These are phyloP conservation scores for Euleptes europaea DNA, from an alignment of 2,113 vertebrate species.

Conservation along the genomic window DNA sequence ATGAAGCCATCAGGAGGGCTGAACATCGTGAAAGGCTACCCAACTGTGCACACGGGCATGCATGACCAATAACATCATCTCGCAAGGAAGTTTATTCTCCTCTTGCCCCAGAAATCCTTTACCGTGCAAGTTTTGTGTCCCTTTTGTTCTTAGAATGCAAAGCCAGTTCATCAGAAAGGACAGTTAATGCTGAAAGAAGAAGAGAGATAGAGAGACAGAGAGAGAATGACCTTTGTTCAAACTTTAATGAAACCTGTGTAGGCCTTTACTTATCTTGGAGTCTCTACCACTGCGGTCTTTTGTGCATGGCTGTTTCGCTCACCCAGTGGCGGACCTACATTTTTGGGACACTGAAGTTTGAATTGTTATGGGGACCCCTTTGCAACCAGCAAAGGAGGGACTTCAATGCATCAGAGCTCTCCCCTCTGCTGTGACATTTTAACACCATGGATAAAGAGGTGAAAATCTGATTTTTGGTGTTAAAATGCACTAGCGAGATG, in stretches of 20 bases:
- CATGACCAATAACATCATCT: neutral
- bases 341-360: no score
- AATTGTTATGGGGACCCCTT: no score
- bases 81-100: neutral
- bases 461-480: no score
- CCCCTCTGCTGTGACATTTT: conserved; percentile 69
- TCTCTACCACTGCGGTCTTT: neutral
- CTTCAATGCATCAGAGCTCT: no score
- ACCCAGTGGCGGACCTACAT: no score
- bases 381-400: no score
- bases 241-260: conserved; percentile 28
- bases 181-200: neutral
- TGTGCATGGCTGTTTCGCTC: no score
- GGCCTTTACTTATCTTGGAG: conserved; percentile 1
- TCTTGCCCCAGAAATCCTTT: neutral
- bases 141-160: conserved; percentile 13
- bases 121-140: neutral
- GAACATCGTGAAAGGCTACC: neutral
- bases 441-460: no score
- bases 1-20: neutral
- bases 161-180: neutral
- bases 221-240: conserved; percentile 16
- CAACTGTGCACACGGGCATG: neutral
- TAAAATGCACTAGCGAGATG: no score
- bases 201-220: neutral